Evolutionary conservation across 2,113 vertebrate genomes (phyloP).

Genomic region (Sceloporus tristichus): DNA sequence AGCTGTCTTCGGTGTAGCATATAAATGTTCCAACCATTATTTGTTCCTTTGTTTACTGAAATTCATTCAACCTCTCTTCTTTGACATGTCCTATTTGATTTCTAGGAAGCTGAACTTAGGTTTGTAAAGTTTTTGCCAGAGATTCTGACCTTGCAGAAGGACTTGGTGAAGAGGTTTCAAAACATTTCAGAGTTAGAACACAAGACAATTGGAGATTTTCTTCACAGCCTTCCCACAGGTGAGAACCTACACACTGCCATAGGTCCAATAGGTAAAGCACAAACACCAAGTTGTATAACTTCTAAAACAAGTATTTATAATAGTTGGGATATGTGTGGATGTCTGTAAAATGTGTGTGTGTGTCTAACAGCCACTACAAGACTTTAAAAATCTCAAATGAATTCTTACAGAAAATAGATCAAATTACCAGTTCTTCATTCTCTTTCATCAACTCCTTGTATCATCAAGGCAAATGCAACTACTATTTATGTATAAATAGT

Average conservation of each 20-base stretch:
- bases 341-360: slow-evolving; percentile 1
- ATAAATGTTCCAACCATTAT: background rate
- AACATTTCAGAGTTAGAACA: slow-evolving; percentile 77
- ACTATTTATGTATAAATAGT: fast-evolving
- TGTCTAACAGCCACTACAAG: background rate
- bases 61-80: background rate
- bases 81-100: slow-evolving; percentile 7
- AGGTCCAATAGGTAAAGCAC: background rate
- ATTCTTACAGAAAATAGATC: background rate
- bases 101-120: slow-evolving; percentile 88
- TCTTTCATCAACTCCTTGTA: background rate
- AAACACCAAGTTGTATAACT: background rate
- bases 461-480: background rate
- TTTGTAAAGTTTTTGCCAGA: slow-evolving; percentile 91
- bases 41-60: background rate
- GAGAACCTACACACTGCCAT: background rate
- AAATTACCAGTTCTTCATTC: background rate
- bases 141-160: slow-evolving; percentile 87
- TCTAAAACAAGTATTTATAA: background rate
- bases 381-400: too few relatives aligned
- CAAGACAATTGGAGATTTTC: slow-evolving; percentile 81
- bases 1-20: background rate
- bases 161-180: slow-evolving; percentile 90
- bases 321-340: background rate
- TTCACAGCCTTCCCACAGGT: slow-evolving; percentile 84